These are phyloP conservation scores for Siphlonurus alternatus DNA, from an alignment of 2,888 invertebrate genomes.

Conservation along the genomic window DNA sequence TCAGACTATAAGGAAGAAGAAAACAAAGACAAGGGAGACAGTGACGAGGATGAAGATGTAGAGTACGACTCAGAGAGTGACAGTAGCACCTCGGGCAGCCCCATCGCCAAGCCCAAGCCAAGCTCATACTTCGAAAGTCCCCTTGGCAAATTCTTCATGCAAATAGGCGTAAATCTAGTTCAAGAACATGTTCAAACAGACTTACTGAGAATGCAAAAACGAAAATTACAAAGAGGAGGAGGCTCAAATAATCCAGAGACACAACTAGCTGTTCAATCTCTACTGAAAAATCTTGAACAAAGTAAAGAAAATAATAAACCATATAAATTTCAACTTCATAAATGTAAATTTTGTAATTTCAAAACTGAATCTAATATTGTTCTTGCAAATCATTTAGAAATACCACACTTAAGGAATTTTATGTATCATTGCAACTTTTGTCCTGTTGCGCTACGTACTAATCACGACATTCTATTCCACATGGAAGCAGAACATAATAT, in stretches of 20 bases:
- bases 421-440: slow-evolving; percentile 63
- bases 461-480: slow-evolving; percentile 76
- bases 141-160: slow-evolving; percentile 77
- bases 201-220: slow-evolving; percentile 67
- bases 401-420: slow-evolving; percentile 79
- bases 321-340: slow-evolving; percentile 53
- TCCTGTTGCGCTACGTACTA: slow-evolving; percentile 59
- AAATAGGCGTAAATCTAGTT: slow-evolving; percentile 77
- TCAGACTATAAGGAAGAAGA: slow-evolving; percentile 30
- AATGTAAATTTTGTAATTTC: slow-evolving; percentile 79
- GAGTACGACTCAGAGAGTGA: slow-evolving; percentile 17
- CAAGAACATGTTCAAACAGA: slow-evolving; percentile 91
- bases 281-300: slow-evolving; percentile 69
- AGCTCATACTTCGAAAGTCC: slow-evolving; percentile 64
- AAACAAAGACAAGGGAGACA: slow-evolving; percentile 25
- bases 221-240: slow-evolving; percentile 61
- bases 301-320: slow-evolving; percentile 74
- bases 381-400: slow-evolving; percentile 75
- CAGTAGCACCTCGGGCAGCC: slow-evolving; percentile 4
- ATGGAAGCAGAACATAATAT: slow-evolving; percentile 83
- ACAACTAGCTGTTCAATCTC: slow-evolving; percentile 60
- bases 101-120: not conserved
- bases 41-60: slow-evolving; percentile 17
- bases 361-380: slow-evolving; percentile 71
- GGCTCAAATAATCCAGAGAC: slow-evolving; percentile 39